Conservation (phyloP, 2,113 vertebrate genomes). For the Nothocercus julius region DNA sequence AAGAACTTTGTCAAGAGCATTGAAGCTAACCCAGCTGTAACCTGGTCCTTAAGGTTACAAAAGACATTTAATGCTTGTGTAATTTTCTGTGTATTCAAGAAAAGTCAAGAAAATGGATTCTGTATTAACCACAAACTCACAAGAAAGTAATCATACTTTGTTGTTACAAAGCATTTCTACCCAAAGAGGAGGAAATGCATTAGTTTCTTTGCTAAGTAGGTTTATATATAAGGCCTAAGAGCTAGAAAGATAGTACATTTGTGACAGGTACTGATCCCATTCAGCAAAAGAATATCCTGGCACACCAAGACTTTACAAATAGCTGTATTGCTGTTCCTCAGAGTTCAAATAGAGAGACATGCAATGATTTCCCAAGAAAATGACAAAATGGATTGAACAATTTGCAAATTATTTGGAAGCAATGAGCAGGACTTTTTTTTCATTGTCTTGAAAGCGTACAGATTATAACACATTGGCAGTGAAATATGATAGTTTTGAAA, state of each 20-base stretch:
- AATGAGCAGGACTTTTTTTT: background rate
- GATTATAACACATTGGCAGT: background rate
- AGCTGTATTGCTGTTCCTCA: background rate
- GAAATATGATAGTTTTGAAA: background rate
- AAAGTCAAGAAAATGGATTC: background rate
- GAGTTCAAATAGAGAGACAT: background rate
- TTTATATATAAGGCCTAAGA: background rate
- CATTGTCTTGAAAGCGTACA: background rate
- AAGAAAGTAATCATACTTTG: background rate
- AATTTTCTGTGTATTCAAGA: background rate
- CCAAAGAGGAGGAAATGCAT: background rate
- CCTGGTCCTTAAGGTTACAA: background rate
- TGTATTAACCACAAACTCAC: background rate
- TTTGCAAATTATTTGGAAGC: background rate
- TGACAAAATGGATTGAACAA: slow-evolving; percentile 14
- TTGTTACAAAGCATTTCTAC: background rate
- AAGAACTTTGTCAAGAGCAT: background rate
- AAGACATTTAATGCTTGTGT: background rate
- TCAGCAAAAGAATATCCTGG: background rate
- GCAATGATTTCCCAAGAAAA: slow-evolving; percentile 36
- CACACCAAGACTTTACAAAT: background rate
- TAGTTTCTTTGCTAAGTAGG: background rate
- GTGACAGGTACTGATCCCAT: background rate
- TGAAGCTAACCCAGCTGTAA: background rate
- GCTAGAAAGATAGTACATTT: background rate